These are phyloP conservation scores for Resseliella maxima DNA, from an alignment of 2,888 invertebrate species.

Conservation along the genomic window DNA sequence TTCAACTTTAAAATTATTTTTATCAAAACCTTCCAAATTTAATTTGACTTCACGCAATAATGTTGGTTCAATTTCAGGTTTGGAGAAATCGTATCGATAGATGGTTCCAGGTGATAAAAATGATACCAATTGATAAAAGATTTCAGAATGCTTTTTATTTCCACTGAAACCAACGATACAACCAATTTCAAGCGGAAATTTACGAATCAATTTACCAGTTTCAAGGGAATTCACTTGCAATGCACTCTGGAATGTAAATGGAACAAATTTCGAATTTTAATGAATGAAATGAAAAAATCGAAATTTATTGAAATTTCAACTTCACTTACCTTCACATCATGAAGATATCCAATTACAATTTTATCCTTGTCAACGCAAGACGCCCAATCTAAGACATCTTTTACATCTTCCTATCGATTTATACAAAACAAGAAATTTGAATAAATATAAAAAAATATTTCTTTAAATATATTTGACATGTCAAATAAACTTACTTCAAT, in stretches of 20 bases:
- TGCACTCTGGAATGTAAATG: slow-evolving; percentile 73
- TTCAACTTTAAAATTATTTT: slow-evolving; percentile 80
- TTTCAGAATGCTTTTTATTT: slow-evolving; percentile 84
- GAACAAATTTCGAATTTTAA: neutral
- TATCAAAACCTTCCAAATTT: slow-evolving; percentile 83
- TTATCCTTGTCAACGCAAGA: slow-evolving; percentile 86
- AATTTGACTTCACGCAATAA: slow-evolving; percentile 84
- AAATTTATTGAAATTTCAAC: no score
- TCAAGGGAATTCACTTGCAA: slow-evolving; percentile 82
- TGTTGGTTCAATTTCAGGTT: slow-evolving; percentile 73
- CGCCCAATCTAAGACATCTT: slow-evolving; percentile 92
- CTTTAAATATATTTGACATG: neutral
- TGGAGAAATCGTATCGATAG: slow-evolving; percentile 84
- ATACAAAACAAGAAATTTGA: no score
- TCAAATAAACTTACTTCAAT: slow-evolving; percentile 70
- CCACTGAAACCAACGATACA: slow-evolving; percentile 87
- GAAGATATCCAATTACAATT: slow-evolving; percentile 87
- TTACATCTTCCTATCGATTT: slow-evolving; percentile 82
- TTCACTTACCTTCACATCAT: slow-evolving; percentile 89
- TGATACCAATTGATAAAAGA: slow-evolving; percentile 94
- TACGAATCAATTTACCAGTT: slow-evolving; percentile 77
- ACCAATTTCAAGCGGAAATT: slow-evolving; percentile 87
- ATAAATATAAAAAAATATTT: no score
- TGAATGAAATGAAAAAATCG: no score
- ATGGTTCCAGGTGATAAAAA: slow-evolving; percentile 91